Base-by-base conservation (phyloP, 2,797 vertebrate genomes). In the Clarias fuscus region DNA sequence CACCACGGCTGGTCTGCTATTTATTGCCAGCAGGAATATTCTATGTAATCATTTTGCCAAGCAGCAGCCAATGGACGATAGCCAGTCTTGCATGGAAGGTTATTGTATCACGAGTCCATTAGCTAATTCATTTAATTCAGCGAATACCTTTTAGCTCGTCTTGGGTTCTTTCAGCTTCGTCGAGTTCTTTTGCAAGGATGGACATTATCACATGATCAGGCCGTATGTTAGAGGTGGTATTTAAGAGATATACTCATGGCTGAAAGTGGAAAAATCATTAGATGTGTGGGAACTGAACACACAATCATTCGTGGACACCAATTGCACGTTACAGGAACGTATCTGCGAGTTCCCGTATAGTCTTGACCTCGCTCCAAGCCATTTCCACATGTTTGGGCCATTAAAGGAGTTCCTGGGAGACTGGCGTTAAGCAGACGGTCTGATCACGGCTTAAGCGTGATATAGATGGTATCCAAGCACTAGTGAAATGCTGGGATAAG, bases 121-220 rank as follows among this genome's bases (percentile, higher is more conserved):
- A 88, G 87, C 71, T 82, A 48, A 62, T 85, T 88, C 78, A 88
- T 75, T 70, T 84, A 11, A 71, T 71, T 85, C 84, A 83, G 30
- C 37, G 37, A 20, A 62, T 30, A 30, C 15, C 4, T 68, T 67
- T 82, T 82, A 67, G 78, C 37, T 64, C 61, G 1, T n/a, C 78
- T 43, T 68, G 64, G 20, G 10, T 18, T 56, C 5, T 68, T 43
- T 56, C 43, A 33, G 18, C 11, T 56, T 33, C 0, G 0, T 15
- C 10, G n/a, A 40, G 58, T 6, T 79, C 22, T 64, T 64, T 80
- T 64, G 18, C 53, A 22, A 76, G 30, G 14, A 56, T 30, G n/a
- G n/a, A 80, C 22, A n/a, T 10, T 61, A 43, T 64, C 59, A 64
- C 76, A 61, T 78, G 76, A 27, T 37, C 33, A 80, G 22, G 59